Conservation (phyloP, 1,140 invertebrate genomes). For the Contarinia nasturtii region DNA sequence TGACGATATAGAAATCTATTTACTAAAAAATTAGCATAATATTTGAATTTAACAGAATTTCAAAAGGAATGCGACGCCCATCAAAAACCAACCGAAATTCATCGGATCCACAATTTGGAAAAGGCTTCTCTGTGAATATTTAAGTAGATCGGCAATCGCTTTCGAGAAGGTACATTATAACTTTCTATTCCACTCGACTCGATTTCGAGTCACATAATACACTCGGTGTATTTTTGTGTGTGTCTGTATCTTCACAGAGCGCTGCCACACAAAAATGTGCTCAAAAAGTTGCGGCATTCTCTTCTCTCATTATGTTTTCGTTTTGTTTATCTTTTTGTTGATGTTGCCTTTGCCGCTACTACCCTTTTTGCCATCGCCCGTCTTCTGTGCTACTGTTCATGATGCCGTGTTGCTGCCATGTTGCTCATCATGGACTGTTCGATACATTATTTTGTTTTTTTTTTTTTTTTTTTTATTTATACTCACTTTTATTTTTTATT, state of each 20-base stretch:
- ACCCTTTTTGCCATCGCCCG: background rate
- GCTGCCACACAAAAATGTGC: background rate
- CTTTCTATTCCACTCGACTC: background rate
- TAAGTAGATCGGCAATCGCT: slow-evolving; percentile 56
- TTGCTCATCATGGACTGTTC: too few relatives aligned
- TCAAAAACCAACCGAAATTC: slow-evolving; percentile 53
- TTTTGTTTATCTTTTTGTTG: background rate
- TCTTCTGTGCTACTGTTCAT: too few relatives aligned
- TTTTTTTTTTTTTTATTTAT: too few relatives aligned
- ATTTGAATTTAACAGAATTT: slow-evolving; percentile 31
- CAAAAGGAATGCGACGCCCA: slow-evolving; percentile 49
- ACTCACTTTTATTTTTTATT: too few relatives aligned
- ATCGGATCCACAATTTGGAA: slow-evolving; percentile 73
- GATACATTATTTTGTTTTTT: too few relatives aligned
- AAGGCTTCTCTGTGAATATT: slow-evolving; percentile 47
- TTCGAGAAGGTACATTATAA: slow-evolving; percentile 30
- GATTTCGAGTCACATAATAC: background rate
- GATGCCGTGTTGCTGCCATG: too few relatives aligned
- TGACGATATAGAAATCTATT: too few relatives aligned
- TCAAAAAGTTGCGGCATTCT: background rate
- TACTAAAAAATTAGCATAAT: too few relatives aligned
- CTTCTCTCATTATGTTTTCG: background rate
- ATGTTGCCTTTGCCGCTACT: background rate
- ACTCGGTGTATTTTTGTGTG: background rate
- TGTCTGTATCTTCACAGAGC: background rate